Evolutionary conservation across 2,888 invertebrate species (phyloP), one percentile per base, ranked within the genome.

Genomic region (Heliconius ethilla): DNA sequence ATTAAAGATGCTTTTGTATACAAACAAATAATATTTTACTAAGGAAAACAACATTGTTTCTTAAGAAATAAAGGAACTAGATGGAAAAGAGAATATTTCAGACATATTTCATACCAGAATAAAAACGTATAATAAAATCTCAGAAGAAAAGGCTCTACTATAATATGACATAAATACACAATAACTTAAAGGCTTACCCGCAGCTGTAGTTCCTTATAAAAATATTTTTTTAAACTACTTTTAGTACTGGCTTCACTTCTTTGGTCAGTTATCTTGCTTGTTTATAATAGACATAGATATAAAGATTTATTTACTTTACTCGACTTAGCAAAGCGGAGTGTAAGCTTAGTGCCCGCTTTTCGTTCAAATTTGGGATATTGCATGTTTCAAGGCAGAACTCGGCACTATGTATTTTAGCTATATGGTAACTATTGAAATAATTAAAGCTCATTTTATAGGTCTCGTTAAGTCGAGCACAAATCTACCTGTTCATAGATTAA

Each of bases 131-230:
- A 77, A 72, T 77, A 77, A 77, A 77, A 77, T 77, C 77, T 77
- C 55, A 73, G 72, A 70, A 75, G 75, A 75, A 78, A 77, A 75
- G 75, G 55, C 78, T 78, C 51, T 55, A 15, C 55, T 40, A 65
- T 77, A 73, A 75, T 75, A 70, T 70, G 79, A 79, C 76, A 69
- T 62, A 79, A 76, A 76, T 70, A 76, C 76, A 76, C 76, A 76
- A 76, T 76, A 76, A 70, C 76, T 76, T 76, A 74, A 77, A 65
- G 62, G 67, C 70, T 79, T 74, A 63, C 45, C 62, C 75, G 25
- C 27, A 63, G 78, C 65, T 59, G 55, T 73, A 59, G 29, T 66
- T 63, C 40, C 74, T 65, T 63, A 65, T 59, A 79, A 79, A 80
- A 4, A 25, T 37, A 10, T 72, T 59, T 72, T 29, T 13, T n/a